These are phyloP conservation scores for Micronycteris hirsuta DNA, from an alignment of 2,113 vertebrate species.

Conservation along the genomic window DNA sequence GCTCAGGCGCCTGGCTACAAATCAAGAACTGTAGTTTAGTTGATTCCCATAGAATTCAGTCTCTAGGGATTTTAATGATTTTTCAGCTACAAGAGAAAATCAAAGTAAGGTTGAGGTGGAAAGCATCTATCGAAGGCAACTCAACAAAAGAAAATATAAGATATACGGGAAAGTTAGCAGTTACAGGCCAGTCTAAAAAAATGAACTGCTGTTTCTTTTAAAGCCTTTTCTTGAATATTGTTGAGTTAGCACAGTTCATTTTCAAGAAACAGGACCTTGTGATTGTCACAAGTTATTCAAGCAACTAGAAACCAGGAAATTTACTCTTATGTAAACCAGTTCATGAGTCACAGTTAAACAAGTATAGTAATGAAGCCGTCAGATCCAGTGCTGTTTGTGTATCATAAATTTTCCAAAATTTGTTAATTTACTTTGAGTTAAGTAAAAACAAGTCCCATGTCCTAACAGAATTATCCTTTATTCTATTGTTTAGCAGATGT, in stretches of 20 bases:
- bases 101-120: background rate
- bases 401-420: slow-evolving; percentile 10
- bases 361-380: background rate
- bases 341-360: slow-evolving; percentile 22
- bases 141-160: background rate
- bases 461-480: background rate
- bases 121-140: background rate
- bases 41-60: background rate
- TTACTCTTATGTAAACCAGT: background rate
- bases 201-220: background rate
- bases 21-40: background rate
- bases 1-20: background rate
- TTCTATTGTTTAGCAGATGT: background rate
- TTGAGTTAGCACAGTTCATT: slow-evolving; percentile 6
- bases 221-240: background rate
- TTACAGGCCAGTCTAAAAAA: background rate
- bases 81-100: slow-evolving; percentile 7
- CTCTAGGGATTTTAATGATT: background rate
- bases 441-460: slow-evolving; percentile 6
- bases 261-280: slow-evolving; percentile 23
- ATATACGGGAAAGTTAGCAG: background rate
- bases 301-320: slow-evolving; percentile 1
- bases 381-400: background rate
- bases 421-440: slow-evolving; percentile 40
- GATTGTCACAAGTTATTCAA: slow-evolving; percentile 44